A percentile compares a stretch with the other conserved stretches of the same genome.
These are phyloP conservation scores for Pseudorhiza aurosa DNA, from an alignment of 30 jellyfish, hydroid and myxozoan species.

Conservation along the genomic window DNA sequence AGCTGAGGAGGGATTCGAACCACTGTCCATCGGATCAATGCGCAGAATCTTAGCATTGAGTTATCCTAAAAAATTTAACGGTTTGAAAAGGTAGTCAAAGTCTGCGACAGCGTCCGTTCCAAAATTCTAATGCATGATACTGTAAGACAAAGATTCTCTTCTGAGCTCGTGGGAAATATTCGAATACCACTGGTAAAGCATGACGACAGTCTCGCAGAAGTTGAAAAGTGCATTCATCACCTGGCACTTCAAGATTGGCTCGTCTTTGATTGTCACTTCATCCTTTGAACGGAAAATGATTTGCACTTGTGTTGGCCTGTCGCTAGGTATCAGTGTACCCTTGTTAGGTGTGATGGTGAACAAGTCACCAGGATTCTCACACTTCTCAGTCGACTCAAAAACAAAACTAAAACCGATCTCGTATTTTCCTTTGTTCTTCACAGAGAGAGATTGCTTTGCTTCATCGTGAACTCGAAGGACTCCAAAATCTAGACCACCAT, in stretches of 20 bases:
- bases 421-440: constrained; percentile 96
- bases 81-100: too few relatives aligned
- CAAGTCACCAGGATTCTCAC: constrained; percentile 49
- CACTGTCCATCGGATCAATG: too few relatives aligned
- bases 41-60: too few relatives aligned
- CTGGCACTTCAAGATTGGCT: constrained; percentile 91
- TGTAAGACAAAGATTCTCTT: too few relatives aligned
- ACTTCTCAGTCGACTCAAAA: constrained; percentile 65
- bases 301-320: constrained; percentile 95
- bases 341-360: constrained; percentile 78
- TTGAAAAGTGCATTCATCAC: too few relatives aligned
- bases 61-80: too few relatives aligned
- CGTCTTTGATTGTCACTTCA: constrained; percentile 77
- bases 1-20: too few relatives aligned
- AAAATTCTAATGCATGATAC: too few relatives aligned
- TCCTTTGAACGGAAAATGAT: constrained; percentile 72
- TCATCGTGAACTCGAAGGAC: constrained; percentile 91
- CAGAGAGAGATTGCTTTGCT: constrained; percentile 81
- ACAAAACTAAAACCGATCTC: constrained; percentile 79
- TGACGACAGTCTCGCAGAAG: too few relatives aligned
- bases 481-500: constrained; percentile 96
- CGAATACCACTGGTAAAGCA: too few relatives aligned
- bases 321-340: constrained; percentile 94
- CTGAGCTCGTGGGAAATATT: too few relatives aligned
- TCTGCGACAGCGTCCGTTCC: too few relatives aligned